Evolutionary conservation across 2,113 vertebrate genomes (phyloP).

Genomic region (Arvicanthis niloticus): DNA sequence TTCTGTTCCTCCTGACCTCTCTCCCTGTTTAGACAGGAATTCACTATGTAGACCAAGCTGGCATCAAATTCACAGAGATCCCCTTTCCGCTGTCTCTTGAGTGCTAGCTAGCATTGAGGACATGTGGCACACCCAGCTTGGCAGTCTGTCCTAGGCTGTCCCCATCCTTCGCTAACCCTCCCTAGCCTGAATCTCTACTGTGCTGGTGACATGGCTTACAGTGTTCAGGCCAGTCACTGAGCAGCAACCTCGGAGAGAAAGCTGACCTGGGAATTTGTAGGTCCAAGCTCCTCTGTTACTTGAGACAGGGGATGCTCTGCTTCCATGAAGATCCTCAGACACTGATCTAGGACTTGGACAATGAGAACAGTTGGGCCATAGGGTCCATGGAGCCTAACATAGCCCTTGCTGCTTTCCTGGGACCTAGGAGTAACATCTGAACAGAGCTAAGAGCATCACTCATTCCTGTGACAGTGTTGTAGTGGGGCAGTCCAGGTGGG

Average conservation of each 20-base stretch:
- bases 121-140: no score
- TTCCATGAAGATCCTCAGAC: background rate
- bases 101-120: background rate
- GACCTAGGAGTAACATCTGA: background rate
- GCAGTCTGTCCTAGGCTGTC: background rate
- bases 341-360: background rate
- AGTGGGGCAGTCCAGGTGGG: background rate
- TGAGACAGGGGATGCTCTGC: background rate
- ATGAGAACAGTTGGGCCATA: background rate
- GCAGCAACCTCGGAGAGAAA: background rate
- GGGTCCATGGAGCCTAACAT: background rate
- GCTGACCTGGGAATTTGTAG: background rate
- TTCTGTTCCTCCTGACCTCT: background rate
- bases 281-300: background rate
- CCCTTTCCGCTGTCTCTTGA: background rate
- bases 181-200: no score
- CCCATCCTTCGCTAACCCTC: rapidly evolving
- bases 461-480: background rate
- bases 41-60: background rate
- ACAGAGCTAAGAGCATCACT: background rate
- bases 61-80: background rate
- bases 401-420: background rate
- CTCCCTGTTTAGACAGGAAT: background rate
- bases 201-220: background rate
- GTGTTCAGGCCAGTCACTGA: no score